Percentiles rank a stretch among this genome's conserved stretches.
Conservation (phyloP, 37 sponge, comb jelly and placozoan species). For the Petrosia ficiformis region DNA sequence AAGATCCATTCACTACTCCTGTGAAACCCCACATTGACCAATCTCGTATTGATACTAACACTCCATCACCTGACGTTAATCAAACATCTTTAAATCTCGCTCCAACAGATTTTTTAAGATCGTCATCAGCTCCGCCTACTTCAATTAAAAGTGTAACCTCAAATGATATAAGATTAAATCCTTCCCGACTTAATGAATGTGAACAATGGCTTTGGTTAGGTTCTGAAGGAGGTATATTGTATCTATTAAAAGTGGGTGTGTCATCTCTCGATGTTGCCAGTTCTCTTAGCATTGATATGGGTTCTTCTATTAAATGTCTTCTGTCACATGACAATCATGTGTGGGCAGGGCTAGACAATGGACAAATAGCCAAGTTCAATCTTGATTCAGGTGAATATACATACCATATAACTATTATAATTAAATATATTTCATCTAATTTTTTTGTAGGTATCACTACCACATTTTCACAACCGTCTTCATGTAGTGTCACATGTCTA, state of each 20-base stretch:
- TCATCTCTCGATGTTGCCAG: slow-evolving; percentile 11
- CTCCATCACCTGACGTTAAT: no score
- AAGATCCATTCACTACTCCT: no score
- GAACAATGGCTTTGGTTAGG: slow-evolving; percentile 71
- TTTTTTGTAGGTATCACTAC: slow-evolving; percentile 62
- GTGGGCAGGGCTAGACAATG: slow-evolving; percentile 64
- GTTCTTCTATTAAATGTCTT: slow-evolving; percentile 45
- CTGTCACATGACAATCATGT: slow-evolving; percentile 30
- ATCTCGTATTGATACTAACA: neutral
- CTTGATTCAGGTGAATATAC: slow-evolving; percentile 22
- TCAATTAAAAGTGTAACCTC: neutral
- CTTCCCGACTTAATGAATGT: neutral
- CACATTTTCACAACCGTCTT: slow-evolving; percentile 20
- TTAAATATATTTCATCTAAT: slow-evolving; percentile 42
- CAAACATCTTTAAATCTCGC: no score
- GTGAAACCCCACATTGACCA: neutral
- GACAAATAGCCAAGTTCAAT: slow-evolving; percentile 55
- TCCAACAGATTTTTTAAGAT: no score
- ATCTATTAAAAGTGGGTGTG: slow-evolving; percentile 12
- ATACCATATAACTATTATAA: slow-evolving; percentile 59
- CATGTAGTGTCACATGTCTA: slow-evolving; percentile 29
- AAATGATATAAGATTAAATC: neutral
- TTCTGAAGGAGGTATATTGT: slow-evolving; percentile 47
- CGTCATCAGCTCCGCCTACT: slow-evolving; percentile 45
- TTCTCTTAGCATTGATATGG: slow-evolving; percentile 21